phyloP scores from a whole-genome alignment of 2,888 invertebrate genomes.

The Margaritifera margaritifera region DNA sequence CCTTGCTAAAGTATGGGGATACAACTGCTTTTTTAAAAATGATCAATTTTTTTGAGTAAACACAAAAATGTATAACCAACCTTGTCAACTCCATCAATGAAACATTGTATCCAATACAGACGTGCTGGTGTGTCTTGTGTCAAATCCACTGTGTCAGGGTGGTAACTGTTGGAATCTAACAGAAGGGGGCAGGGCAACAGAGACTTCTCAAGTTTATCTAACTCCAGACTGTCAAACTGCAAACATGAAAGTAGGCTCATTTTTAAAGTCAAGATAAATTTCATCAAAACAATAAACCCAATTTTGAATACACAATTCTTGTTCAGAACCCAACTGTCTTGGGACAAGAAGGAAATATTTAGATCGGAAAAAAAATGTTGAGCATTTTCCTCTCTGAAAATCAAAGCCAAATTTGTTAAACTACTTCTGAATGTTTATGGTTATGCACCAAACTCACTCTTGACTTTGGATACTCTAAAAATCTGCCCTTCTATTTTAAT shows the following conservation, averaged over 20 bases:
- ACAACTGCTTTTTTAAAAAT: neutral
- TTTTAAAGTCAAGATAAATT: too few species aligned
- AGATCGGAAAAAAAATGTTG: too few species aligned
- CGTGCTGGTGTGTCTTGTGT: slow-evolving; percentile 87
- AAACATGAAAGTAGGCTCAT: slow-evolving; percentile 1
- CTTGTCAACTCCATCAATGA: slow-evolving; percentile 87
- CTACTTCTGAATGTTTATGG: too few species aligned
- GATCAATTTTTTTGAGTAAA: neutral
- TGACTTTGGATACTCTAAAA: too few species aligned
- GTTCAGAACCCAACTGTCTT: too few species aligned
- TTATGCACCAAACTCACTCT: too few species aligned
- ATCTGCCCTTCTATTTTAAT: too few species aligned
- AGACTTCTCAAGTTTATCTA: slow-evolving; percentile 77
- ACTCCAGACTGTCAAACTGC: slow-evolving; percentile 76
- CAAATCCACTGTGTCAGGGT: slow-evolving; percentile 93
- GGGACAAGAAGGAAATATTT: too few species aligned
- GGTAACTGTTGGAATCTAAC: slow-evolving; percentile 84
- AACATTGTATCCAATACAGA: slow-evolving; percentile 92
- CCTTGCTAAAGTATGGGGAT: neutral
- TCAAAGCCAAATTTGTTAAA: too few species aligned
- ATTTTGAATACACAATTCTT: too few species aligned
- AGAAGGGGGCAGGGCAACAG: slow-evolving; percentile 84
- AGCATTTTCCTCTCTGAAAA: too few species aligned
- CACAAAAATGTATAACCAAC: slow-evolving; percentile 43
- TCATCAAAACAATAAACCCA: too few species aligned